phyloP scores from a whole-genome alignment of 2,888 invertebrate species.

The Lasioglossum oenotherae region DNA sequence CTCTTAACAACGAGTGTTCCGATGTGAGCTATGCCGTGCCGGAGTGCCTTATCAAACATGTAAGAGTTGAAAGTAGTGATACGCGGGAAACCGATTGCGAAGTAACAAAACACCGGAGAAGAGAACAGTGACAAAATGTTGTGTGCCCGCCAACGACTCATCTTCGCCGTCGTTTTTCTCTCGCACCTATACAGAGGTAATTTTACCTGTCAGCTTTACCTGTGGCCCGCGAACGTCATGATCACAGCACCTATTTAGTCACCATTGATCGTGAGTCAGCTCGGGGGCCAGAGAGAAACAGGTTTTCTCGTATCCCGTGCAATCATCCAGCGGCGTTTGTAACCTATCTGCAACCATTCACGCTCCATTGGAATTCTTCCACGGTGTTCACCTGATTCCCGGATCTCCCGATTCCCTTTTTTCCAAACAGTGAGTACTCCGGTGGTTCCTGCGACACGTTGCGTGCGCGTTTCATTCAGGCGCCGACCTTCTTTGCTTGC shows the following conservation, averaged over 20 bases:
- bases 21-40: neutral
- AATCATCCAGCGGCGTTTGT: neutral
- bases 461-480: neutral
- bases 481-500: neutral
- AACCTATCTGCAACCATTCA: neutral
- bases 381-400: neutral
- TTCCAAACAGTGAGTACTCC: neutral
- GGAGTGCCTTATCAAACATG: constrained; percentile 17
- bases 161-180: constrained; percentile 31
- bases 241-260: constrained; percentile 52
- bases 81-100: neutral
- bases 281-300: constrained; percentile 32
- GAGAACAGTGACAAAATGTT: constrained; percentile 32
- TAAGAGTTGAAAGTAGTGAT: constrained; percentile 6
- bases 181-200: constrained; percentile 53
- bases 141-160: neutral
- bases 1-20: neutral
- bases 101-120: neutral
- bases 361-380: neutral
- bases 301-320: constrained; percentile 33
- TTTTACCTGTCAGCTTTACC: constrained; percentile 30
- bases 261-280: constrained; percentile 61
- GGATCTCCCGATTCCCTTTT: neutral
- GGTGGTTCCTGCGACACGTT: neutral
- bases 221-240: constrained; percentile 41